These are phyloP conservation scores for Cantharis flavilabris DNA, from an alignment of 2,888 invertebrate genomes.

Conservation along the genomic window DNA sequence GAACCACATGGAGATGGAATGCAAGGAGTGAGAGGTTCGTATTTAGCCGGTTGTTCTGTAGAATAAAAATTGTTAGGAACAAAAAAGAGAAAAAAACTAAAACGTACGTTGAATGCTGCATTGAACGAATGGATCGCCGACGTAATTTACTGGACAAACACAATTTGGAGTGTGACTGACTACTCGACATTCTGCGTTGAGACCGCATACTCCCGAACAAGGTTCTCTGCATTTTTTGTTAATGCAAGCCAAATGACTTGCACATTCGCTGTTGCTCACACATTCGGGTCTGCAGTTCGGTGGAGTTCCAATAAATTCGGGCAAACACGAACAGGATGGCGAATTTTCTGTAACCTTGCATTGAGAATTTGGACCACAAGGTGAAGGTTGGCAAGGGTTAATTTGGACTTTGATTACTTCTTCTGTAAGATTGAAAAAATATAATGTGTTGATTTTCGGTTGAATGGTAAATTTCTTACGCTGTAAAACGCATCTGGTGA, in stretches of 20 bases:
- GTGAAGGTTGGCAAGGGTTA: conserved; percentile 70
- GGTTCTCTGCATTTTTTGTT: conserved; percentile 77
- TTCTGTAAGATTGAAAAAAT: conserved; percentile 34
- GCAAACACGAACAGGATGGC: conserved; percentile 66
- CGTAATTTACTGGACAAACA: conserved; percentile 63
- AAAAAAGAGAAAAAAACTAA: conserved; percentile 41
- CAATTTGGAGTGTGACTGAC: conserved; percentile 73
- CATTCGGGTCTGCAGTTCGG: conserved; percentile 78
- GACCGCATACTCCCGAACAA: conserved; percentile 76
- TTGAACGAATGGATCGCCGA: conserved; percentile 68
- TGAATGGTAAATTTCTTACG: conserved; percentile 45
- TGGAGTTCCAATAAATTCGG: conserved; percentile 66
- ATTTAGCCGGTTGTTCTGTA: conserved; percentile 35
- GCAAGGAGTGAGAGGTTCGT: conserved; percentile 51
- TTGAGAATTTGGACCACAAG: conserved; percentile 71
- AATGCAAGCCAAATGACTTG: conserved; percentile 71
- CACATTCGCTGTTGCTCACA: conserved; percentile 72
- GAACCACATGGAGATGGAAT: conserved; percentile 65
- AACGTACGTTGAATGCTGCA: conserved; percentile 51
- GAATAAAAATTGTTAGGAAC: background rate
- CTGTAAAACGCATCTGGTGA: conserved; percentile 65
- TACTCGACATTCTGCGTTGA: conserved; percentile 72
- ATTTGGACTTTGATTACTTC: conserved; percentile 40
- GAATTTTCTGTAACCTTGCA: conserved; percentile 61
- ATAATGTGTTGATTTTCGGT: background rate